phyloP scores from a whole-genome alignment of 53 echinoderm and acorn worm species.

The Apostichopus leukothele region DNA sequence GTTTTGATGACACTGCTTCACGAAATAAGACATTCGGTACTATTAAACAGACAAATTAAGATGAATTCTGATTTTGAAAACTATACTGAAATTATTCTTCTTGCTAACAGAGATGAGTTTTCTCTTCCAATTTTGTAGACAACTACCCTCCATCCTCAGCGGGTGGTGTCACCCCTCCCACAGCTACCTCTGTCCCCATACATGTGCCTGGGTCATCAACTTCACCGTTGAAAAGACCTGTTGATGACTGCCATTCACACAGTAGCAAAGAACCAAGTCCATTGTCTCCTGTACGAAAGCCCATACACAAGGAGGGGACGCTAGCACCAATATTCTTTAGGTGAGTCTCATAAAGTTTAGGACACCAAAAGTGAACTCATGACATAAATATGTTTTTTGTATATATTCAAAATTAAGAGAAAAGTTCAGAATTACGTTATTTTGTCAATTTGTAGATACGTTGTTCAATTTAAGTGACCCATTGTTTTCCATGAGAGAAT shows the following conservation, averaged over 20 bases:
- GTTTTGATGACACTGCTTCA: too few species aligned
- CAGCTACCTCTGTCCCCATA: background rate
- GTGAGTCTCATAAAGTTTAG: constrained; percentile 2
- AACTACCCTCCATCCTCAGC: background rate
- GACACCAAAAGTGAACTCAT: too few species aligned
- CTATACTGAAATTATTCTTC: too few species aligned
- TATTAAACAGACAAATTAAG: too few species aligned
- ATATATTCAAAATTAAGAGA: too few species aligned
- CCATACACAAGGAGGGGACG: constrained; percentile 28
- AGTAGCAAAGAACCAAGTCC: background rate
- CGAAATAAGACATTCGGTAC: too few species aligned
- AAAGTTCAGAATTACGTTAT: too few species aligned
- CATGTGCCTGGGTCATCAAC: background rate
- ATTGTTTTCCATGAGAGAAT: too few species aligned
- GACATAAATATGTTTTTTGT: too few species aligned
- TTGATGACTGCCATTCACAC: background rate
- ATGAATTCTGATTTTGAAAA: too few species aligned
- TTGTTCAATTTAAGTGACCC: too few species aligned
- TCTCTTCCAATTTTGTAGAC: background rate
- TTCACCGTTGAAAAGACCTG: background rate
- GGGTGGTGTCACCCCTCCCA: background rate
- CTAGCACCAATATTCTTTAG: constrained; percentile 57
- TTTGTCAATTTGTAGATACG: too few species aligned
- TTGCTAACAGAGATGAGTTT: background rate
- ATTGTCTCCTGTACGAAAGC: background rate